These are phyloP conservation scores for Glossophaga mutica DNA, from an alignment of 2,797 vertebrate species.

Conservation along the genomic window DNA sequence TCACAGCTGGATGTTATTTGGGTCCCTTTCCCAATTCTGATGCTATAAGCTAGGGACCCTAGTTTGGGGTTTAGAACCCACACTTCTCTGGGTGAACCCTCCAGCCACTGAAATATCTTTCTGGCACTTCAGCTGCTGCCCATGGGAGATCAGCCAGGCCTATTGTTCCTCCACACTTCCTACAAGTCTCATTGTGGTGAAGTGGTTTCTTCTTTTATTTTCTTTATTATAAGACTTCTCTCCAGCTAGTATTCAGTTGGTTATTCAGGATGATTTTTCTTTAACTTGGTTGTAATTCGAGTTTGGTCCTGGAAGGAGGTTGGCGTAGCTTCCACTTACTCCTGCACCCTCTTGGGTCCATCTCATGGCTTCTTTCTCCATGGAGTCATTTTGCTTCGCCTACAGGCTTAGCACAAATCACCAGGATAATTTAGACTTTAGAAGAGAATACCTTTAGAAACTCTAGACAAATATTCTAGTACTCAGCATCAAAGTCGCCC, in stretches of 20 bases:
- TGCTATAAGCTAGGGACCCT: not conserved
- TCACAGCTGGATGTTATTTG: not conserved
- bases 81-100: not conserved
- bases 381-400: not conserved
- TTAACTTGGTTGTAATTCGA: not conserved
- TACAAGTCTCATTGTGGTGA: not conserved
- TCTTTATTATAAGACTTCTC: not conserved
- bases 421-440: not conserved
- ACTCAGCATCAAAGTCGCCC: not conserved
- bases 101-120: not conserved
- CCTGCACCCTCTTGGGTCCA: not conserved
- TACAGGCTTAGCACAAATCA: not conserved
- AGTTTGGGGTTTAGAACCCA: not conserved
- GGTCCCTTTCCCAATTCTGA: not conserved
- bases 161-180: not conserved
- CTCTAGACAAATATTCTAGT: not conserved
- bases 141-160: not conserved
- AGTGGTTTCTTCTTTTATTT: not conserved
- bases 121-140: not conserved
- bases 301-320: not conserved
- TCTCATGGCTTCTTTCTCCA: not conserved
- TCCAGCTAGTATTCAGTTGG: not conserved
- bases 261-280: not conserved
- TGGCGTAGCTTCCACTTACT: not conserved
- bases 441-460: not conserved